Conservation (phyloP, 2,113 vertebrate genomes). For the Serilophus lunatus region DNA sequence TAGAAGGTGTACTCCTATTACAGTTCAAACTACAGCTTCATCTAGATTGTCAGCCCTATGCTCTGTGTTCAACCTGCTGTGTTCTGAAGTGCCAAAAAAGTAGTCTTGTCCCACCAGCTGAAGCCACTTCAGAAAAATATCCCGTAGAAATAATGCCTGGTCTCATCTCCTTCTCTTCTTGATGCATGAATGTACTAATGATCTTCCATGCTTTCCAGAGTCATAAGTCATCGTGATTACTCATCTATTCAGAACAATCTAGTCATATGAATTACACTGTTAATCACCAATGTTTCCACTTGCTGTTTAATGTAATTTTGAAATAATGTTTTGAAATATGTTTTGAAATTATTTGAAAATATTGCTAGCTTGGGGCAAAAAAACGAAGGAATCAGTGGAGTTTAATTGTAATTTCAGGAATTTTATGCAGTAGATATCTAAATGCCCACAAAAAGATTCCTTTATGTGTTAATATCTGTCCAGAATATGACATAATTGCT, state of each 20-base stretch:
- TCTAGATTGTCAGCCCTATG: not conserved
- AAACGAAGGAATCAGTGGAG: not conserved
- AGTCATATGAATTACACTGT: not conserved
- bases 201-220: not conserved
- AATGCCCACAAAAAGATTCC: not conserved
- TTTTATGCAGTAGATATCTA: not conserved
- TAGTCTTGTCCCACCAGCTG: not conserved
- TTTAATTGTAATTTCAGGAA: not conserved
- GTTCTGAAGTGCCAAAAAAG: not conserved
- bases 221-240: not conserved
- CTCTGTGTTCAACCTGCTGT: not conserved
- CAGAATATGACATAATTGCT: not conserved
- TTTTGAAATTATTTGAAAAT: conserved; percentile 28
- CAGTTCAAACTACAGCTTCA: not conserved
- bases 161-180: not conserved
- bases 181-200: not conserved
- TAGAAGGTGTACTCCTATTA: not conserved
- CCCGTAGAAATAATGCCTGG: not conserved
- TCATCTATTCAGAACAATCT: not conserved
- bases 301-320: not conserved
- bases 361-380: not conserved
- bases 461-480: not conserved
- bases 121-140: not conserved
- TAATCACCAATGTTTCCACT: not conserved
- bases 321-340: not conserved